A percentile compares a stretch with the other conserved stretches of the same genome.
Conservation (phyloP, 2,113 vertebrate genomes). For the Bujurquina vittata region DNA sequence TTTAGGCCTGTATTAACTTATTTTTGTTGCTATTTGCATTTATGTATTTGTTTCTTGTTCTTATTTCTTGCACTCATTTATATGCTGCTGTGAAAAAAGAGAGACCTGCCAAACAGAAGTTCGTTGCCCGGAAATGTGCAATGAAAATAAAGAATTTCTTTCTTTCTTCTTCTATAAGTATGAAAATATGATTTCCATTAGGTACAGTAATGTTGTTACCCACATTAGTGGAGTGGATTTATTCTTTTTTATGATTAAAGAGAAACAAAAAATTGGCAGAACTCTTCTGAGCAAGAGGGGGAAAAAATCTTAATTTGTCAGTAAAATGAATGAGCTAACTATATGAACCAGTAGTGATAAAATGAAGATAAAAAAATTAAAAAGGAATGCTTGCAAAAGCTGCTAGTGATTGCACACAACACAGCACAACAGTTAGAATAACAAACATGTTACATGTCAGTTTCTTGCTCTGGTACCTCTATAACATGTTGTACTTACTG, state of each 20-base stretch:
- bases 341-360: background rate
- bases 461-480: background rate
- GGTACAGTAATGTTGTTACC: constrained; percentile 22
- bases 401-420: background rate
- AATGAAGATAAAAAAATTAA: background rate
- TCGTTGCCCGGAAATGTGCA: no score
- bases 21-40: no score
- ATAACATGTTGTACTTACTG: background rate
- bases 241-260: constrained; percentile 38
- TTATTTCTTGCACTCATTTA: no score
- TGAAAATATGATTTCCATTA: constrained; percentile 30
- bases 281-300: background rate
- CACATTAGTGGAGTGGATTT: constrained; percentile 17
- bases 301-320: constrained; percentile 4
- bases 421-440: background rate
- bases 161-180: no score
- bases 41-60: no score
- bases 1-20: no score
- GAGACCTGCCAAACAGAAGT: no score
- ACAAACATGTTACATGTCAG: background rate
- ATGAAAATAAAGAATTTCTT: no score
- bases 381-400: background rate
- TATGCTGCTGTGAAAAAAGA: no score
- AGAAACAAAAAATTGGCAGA: constrained; percentile 14
- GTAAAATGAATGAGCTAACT: constrained; percentile 21